Evolutionary conservation across 2,113 vertebrate genomes (phyloP).

Genomic region (Oceanites oceanicus): DNA sequence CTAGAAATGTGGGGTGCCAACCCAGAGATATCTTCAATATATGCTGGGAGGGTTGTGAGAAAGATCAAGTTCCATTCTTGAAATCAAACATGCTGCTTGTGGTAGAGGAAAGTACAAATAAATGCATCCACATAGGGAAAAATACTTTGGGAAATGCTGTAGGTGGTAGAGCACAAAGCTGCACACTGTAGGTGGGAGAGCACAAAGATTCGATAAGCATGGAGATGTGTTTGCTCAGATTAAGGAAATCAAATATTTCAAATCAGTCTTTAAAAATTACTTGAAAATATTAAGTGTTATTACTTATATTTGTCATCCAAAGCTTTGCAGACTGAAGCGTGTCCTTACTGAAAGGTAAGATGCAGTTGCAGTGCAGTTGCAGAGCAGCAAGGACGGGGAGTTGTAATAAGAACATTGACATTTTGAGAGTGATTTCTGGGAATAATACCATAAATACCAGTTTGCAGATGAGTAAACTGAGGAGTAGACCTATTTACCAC

Average conservation of each 20-base stretch:
- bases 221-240: neutral
- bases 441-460: neutral
- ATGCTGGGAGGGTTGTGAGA: neutral
- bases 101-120: neutral
- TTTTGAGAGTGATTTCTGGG: neutral
- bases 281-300: neutral
- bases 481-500: neutral
- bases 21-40: neutral
- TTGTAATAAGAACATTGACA: neutral
- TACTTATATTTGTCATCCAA: neutral
- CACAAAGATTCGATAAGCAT: neutral
- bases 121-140: neutral
- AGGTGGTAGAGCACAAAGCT: neutral
- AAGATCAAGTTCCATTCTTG: neutral
- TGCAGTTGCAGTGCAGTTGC: neutral
- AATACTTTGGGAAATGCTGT: neutral
- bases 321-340: neutral
- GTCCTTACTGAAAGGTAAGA: neutral
- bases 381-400: neutral
- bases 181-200: neutral
- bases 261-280: neutral
- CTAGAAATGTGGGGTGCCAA: neutral
- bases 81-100: neutral
- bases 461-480: neutral
- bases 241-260: conserved; percentile 11